A percentile compares a stretch with the other conserved stretches of the same genome.
These are phyloP conservation scores for Nomada fucata DNA, from an alignment of 2,888 invertebrate species.

Conservation along the genomic window DNA sequence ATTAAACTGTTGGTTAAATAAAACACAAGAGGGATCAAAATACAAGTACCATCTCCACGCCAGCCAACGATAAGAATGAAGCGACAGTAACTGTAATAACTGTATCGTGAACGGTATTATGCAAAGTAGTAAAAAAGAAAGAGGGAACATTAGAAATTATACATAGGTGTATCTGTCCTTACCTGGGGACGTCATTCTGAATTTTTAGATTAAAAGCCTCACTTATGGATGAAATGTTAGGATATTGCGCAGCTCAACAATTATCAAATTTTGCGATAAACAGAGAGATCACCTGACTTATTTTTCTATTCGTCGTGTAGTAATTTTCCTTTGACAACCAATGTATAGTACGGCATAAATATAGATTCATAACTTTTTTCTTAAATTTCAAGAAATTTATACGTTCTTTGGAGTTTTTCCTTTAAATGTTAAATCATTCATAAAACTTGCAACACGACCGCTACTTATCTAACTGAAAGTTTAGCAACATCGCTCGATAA, in stretches of 20 bases:
- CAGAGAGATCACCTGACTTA: constrained; percentile 10
- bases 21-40: constrained; percentile 42
- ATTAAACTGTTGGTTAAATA: constrained; percentile 32
- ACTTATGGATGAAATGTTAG: neutral
- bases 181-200: constrained; percentile 49
- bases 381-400: neutral
- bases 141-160: constrained; percentile 8
- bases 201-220: neutral
- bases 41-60: constrained; percentile 3
- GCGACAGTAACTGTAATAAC: constrained; percentile 53
- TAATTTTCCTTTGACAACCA: constrained; percentile 12
- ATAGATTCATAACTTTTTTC: neutral
- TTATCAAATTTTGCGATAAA: constrained; percentile 10
- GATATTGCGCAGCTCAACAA: neutral
- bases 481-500: constrained; percentile 23
- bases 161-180: constrained; percentile 7
- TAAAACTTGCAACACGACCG: constrained; percentile 6
- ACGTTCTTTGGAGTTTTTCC: neutral
- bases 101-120: constrained; percentile 56
- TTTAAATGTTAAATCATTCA: neutral
- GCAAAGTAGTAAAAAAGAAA: neutral
- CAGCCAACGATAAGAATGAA: constrained; percentile 30
- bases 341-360: neutral
- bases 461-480: constrained; percentile 9
- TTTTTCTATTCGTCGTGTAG: neutral